Percentiles rank a stretch among this genome's conserved stretches.
Conservation (phyloP, 2,113 vertebrate genomes). For the Illadopsis cleaveri region DNA sequence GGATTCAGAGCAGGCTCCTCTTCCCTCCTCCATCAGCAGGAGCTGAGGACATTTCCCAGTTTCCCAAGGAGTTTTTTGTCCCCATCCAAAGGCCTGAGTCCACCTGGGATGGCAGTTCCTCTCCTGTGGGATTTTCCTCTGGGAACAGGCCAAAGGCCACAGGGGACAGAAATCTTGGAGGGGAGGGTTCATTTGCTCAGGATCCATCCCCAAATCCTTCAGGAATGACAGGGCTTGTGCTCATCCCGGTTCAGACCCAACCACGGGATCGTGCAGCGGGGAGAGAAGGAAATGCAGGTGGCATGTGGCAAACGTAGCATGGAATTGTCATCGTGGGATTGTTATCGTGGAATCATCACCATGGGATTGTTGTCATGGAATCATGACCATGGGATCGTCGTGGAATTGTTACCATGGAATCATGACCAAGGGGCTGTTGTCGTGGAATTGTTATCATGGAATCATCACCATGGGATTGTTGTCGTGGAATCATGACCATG, state of each 20-base stretch:
- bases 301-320: fast-evolving
- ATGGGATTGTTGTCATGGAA: neutral
- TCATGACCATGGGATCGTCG: neutral
- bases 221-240: neutral
- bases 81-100: neutral
- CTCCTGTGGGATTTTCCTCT: neutral
- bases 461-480: fast-evolving
- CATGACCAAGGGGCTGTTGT: neutral
- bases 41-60: neutral
- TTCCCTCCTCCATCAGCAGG: neutral
- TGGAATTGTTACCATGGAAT: neutral
- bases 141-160: too few relatives aligned
- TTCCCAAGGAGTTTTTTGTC: neutral
- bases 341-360: fast-evolving
- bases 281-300: fast-evolving
- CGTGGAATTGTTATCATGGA: neutral
- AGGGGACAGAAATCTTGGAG: fast-evolving
- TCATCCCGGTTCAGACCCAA: neutral
- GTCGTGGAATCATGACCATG: fast-evolving
- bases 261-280: fast-evolving
- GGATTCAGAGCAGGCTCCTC: neutral
- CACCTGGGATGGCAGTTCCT: neutral
- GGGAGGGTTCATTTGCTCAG: fast-evolving
- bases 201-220: neutral
- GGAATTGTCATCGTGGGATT: neutral